phyloP scores from a whole-genome alignment of 23 tunicate species.

The Trididemnum clinides region DNA sequence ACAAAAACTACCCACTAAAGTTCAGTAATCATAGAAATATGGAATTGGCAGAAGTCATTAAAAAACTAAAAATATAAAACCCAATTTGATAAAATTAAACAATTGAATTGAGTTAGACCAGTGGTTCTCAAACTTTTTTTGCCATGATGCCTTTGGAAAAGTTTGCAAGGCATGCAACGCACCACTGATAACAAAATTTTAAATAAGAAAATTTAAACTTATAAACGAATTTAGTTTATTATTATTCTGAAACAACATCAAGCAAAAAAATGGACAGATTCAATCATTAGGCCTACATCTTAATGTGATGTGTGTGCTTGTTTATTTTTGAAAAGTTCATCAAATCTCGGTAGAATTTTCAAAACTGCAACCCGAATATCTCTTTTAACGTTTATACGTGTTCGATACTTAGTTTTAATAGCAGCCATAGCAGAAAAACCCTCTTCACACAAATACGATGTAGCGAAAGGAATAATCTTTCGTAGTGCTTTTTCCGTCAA shows the following conservation, averaged over 20 bases:
- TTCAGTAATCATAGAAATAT: too few relatives aligned
- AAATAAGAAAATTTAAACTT: background rate
- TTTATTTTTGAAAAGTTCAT: conserved; percentile 21
- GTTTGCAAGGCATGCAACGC: conserved; percentile 9
- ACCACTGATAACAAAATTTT: conserved; percentile 13
- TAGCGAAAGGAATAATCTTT: conserved; percentile 30
- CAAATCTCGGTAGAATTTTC: conserved; percentile 21
- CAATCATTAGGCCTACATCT: background rate
- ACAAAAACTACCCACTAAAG: too few relatives aligned
- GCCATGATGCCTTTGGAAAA: conserved; percentile 15
- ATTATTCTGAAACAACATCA: background rate
- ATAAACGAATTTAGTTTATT: background rate
- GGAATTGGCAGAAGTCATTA: too few relatives aligned
- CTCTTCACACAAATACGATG: conserved; percentile 30
- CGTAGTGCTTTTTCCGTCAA: conserved; percentile 27
- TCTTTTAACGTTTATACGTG: conserved; percentile 37
- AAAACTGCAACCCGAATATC: conserved; percentile 31
- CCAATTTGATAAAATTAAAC: too few relatives aligned
- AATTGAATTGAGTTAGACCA: too few relatives aligned
- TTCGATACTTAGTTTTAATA: conserved; percentile 34
- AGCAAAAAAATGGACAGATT: background rate
- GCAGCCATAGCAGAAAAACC: conserved; percentile 35
- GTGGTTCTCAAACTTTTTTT: conserved; percentile 49
- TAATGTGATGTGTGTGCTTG: conserved; percentile 29
- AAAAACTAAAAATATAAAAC: too few relatives aligned